Conservation (phyloP, 2,888 invertebrate genomes). For the Plebejus melissa region DNA sequence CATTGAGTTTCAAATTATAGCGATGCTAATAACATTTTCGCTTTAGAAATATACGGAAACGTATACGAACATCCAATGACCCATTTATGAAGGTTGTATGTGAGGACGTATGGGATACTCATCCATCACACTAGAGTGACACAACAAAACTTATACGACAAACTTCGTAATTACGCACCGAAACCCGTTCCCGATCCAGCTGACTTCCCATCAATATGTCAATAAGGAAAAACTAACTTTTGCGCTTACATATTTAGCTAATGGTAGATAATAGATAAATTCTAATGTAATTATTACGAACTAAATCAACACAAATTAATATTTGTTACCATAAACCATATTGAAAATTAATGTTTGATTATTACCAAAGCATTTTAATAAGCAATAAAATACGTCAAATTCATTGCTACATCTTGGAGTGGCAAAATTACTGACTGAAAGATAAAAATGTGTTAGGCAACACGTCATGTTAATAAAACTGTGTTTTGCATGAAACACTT, state of each 20-base stretch:
- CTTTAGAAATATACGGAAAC: neutral
- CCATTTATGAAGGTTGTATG: neutral
- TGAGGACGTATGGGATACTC: slow-evolving; percentile 9
- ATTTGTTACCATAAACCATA: neutral
- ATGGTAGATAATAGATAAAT: neutral
- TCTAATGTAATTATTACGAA: neutral
- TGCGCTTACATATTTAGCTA: neutral
- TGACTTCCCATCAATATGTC: slow-evolving; percentile 18
- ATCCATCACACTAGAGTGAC: slow-evolving; percentile 20
- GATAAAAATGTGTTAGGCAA: neutral
- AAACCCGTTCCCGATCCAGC: slow-evolving; percentile 6
- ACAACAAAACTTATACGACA: slow-evolving; percentile 11
- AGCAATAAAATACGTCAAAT: too few relatives aligned
- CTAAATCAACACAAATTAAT: neutral
- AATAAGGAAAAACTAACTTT: neutral
- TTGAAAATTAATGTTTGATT: neutral
- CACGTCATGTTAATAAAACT: neutral
- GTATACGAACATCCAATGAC: neutral
- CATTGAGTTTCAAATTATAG: neutral
- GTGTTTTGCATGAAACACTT: neutral
- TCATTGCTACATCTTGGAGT: too few relatives aligned
- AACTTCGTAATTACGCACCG: slow-evolving; percentile 13
- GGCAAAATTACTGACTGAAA: neutral
- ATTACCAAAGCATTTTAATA: too few relatives aligned
- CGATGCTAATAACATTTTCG: neutral